Base-by-base conservation (phyloP, 2,797 vertebrate genomes). In the Alca torda region DNA sequence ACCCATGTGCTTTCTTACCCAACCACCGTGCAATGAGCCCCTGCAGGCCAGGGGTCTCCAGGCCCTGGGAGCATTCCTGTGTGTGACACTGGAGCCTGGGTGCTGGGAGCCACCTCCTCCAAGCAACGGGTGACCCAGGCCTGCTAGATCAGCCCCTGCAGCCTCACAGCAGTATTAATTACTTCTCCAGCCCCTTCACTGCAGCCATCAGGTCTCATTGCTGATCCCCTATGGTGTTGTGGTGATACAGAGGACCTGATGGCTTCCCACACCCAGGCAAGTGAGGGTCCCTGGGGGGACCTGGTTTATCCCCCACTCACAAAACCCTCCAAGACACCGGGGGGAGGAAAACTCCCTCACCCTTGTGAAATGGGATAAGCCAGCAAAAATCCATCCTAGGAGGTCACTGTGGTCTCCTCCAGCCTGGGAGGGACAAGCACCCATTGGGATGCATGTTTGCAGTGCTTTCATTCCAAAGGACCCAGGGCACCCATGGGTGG, bases 1-100 rank as follows among this genome's bases (percentile, higher is more conserved):
- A 15, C 48, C 53, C 39, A 2, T 11, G 30, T 10, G 19, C 43
- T 48, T 51, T 45, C 30, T n/a, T 46, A n/a, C 13, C 46, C 72
- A 43, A 2, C 3, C 15, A 33, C 26, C 13, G 0, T 10, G 10
- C 51, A 16, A 0, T 0, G 23, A 91, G 50, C 7, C 9, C 37
- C 50, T 72, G 65, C 25, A 35, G 24, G 10, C 6, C 18, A 15
- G 51, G 48, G 25, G 18, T 85, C 46, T 77, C 53, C 30, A 24
- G n/a, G 69, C 11, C 26, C 33, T 23, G 5, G 68, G 46, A 73
- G 6, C 46, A 39, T 50, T 43, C 68, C 60, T 1, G 11, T 17
- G 24, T 28, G 73, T 16, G 0, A 19, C 3, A 3, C 25, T 16
- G 11, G 67, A 21, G 17, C 18, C 5, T 2, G 11, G 31, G 1